Percentiles rank a stretch among this genome's conserved stretches.
Evolutionary conservation across 1,140 invertebrate species (phyloP).

Genomic region (Papilio aristodemus): DNA sequence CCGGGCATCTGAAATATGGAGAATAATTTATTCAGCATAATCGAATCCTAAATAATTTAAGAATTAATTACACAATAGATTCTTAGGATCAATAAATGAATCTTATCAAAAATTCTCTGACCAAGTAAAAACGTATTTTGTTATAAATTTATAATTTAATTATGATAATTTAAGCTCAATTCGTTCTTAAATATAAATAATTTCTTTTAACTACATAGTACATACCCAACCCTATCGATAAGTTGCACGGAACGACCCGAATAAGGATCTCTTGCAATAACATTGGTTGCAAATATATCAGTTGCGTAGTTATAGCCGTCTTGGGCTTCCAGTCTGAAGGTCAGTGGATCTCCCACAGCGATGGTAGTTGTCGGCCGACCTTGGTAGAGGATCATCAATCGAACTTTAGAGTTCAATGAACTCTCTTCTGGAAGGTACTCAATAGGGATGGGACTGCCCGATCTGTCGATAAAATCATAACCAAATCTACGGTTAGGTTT

Average conservation of each 20-base stretch:
- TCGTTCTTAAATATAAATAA: too few relatives aligned
- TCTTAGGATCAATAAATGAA: too few relatives aligned
- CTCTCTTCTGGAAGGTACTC: constrained; percentile 95
- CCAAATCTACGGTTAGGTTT: constrained; percentile 75
- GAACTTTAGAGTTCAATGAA: constrained; percentile 91
- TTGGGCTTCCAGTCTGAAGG: constrained; percentile 93
- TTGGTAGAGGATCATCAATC: constrained; percentile 92
- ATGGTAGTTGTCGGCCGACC: constrained; percentile 95
- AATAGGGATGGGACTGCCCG: constrained; percentile 93
- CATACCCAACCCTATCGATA: constrained; percentile 93
- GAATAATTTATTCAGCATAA: background rate
- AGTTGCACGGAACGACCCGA: constrained; percentile 93
- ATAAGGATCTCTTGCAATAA: constrained; percentile 95
- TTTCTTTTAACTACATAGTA: too few relatives aligned
- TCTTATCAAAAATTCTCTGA: too few relatives aligned
- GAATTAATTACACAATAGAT: too few relatives aligned
- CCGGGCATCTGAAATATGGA: constrained; percentile 86
- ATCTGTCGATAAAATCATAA: constrained; percentile 82
- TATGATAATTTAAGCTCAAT: too few relatives aligned
- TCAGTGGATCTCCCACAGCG: constrained; percentile 95
- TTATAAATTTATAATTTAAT: background rate
- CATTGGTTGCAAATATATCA: constrained; percentile 96
- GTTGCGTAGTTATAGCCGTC: constrained; percentile 93
- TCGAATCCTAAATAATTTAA: too few relatives aligned
- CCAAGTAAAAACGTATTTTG: too few relatives aligned